A percentile compares a stretch with the other conserved stretches of the same genome.
phyloP scores from a whole-genome alignment of 2,797 vertebrate species.

The Enteromius treurensis region DNA sequence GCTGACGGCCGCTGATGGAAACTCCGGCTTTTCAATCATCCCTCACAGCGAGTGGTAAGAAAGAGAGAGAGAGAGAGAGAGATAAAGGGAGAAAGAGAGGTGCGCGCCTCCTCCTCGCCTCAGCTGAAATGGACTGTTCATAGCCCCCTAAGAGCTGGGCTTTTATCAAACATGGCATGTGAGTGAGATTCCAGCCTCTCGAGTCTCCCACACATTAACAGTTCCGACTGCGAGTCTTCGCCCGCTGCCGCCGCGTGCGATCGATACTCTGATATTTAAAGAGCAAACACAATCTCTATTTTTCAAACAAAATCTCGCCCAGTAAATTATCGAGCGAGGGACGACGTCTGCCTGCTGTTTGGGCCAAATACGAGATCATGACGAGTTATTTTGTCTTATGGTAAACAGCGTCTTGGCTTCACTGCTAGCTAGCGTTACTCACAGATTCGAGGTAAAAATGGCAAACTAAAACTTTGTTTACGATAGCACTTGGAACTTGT shows the following conservation, averaged over 20 bases:
- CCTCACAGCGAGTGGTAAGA: constrained; percentile 32
- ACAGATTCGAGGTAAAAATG: neutral
- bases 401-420: neutral
- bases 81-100: constrained; percentile 31
- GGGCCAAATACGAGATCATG: neutral
- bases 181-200: constrained; percentile 51
- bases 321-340: constrained; percentile 39
- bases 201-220: constrained; percentile 51
- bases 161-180: constrained; percentile 60
- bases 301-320: constrained; percentile 47
- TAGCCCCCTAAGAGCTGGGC: constrained; percentile 48
- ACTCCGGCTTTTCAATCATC: constrained; percentile 58
- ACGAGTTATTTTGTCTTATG: constrained; percentile 16
- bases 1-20: constrained; percentile 43
- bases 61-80: constrained; percentile 16
- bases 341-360: neutral
- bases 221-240: constrained; percentile 33
- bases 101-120: constrained; percentile 21
- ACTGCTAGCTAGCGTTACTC: neutral
- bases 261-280: constrained; percentile 51
- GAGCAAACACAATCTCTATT: constrained; percentile 52
- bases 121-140: constrained; percentile 51
- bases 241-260: neutral
- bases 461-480: neutral
- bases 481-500: neutral